Evolutionary conservation across 2,797 vertebrate genomes (phyloP), one percentile per base, ranked within the genome.

Genomic region (Cyprinella venusta): DNA sequence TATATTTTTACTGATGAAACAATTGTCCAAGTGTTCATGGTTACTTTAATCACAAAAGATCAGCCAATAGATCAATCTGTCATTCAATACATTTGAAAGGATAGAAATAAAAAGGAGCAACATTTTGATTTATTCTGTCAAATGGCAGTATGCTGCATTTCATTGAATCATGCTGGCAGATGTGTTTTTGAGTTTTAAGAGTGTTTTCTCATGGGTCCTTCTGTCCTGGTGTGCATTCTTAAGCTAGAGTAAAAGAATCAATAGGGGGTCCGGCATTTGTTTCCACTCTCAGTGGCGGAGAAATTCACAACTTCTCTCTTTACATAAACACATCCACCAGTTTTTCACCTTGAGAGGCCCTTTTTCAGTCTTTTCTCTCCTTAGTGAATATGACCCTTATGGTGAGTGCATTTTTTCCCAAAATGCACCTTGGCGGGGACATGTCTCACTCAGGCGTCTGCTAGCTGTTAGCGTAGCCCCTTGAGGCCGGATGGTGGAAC

Each of bases 381-480:
- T 83, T 42, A 40, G 75, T 80, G 59, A 75, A 69, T 82, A 24
- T 84, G 84, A 84, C 78, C 82, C 79, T 75, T 26, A 70, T 79
- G 79, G 68, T 79, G 56, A 85, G 79, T 65, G 26, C 83, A 89
- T 70, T 48, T 89, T 93, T 92, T 93, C 93, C 93, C 92, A 91
- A 87, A 90, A 93, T 90, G 88, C 94, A 93, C 92, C 94, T 83
- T 93, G 91, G 86, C 89, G 88, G 88, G 92, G 90, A 93, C 91
- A 85, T 88, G 88, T 90, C 89, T 93, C 89, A 93, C 91, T 92
- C 92, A 88, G 86, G 42, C 89, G 93, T 91, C 91, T 93, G 88
- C 89, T 92, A 90, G 92, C 91, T 82, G 84, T 94, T 94, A 95
- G 93, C 91, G 80, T 78, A 89, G 68, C 94, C 94, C 92, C 94